phyloP scores from a whole-genome alignment of 2,888 invertebrate genomes.

The Phytoseiulus persimilis region DNA sequence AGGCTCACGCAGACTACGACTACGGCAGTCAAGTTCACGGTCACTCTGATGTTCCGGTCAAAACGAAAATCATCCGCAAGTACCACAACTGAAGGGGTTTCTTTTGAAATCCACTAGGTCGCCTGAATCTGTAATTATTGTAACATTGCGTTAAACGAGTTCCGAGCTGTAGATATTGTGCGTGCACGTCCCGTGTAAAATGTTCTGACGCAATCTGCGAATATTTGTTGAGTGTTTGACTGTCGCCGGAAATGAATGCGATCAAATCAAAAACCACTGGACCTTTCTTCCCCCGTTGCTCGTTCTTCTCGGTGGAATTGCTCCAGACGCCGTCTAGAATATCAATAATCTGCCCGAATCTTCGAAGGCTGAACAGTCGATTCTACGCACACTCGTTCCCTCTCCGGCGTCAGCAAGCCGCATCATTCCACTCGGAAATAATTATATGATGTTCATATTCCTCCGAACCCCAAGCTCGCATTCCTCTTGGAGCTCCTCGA shows the following conservation, averaged over 20 bases:
- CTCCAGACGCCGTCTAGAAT: no score
- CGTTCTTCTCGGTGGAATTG: no score
- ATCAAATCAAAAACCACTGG: neutral
- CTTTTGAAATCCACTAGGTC: neutral
- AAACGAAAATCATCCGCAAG: constrained; percentile 24
- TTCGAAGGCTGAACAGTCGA: no score
- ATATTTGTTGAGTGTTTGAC: neutral
- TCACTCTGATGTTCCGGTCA: neutral
- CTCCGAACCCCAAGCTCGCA: no score
- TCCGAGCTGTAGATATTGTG: neutral
- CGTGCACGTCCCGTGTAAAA: neutral
- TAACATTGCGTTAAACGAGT: neutral
- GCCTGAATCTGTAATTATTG: neutral
- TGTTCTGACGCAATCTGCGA: neutral
- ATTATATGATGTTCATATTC: no score
- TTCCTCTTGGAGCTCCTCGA: no score
- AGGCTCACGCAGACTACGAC: neutral
- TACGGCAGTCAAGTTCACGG: neutral
- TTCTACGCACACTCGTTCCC: no score
- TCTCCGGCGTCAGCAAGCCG: no score
- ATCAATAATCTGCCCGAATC: no score
- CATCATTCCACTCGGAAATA: no score
- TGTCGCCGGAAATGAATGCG: neutral
- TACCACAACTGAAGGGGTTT: neutral
- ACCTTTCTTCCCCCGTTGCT: neutral